phyloP scores from a whole-genome alignment of 2,797 vertebrate genomes.

The Syndactyla subalaris region DNA sequence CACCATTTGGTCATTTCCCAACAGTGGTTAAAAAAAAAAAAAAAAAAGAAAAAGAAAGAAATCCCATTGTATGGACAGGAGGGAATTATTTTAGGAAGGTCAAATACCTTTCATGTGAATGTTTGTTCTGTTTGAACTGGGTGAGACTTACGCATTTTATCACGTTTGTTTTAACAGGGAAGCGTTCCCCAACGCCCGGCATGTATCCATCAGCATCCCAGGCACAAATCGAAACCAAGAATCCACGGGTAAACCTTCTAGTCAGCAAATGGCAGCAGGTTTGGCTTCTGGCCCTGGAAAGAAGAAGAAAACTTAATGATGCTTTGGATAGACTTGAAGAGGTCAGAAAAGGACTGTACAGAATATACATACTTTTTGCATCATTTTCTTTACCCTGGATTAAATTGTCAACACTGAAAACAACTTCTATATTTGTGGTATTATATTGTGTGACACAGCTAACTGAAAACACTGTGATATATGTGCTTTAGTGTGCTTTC shows the following conservation, averaged over 20 bases:
- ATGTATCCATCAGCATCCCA: constrained; percentile 89
- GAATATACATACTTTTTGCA: background rate
- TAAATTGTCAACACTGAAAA: background rate
- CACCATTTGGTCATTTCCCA: background rate
- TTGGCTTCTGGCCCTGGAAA: constrained; percentile 95
- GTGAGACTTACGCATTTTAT: background rate
- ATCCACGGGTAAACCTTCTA: constrained; percentile 93
- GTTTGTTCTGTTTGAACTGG: background rate
- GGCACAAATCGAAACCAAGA: constrained; percentile 93
- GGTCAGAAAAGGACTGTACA: constrained; percentile 74
- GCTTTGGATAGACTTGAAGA: constrained; percentile 96
- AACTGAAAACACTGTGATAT: background rate
- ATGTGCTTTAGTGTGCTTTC: background rate
- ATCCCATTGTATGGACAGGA: background rate
- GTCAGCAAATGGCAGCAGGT: constrained; percentile 99
- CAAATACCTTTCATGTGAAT: background rate
- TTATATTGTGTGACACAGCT: background rate
- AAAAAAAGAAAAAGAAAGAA: too few species aligned
- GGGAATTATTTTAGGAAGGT: background rate
- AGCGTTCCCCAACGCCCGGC: constrained; percentile 89
- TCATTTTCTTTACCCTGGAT: background rate
- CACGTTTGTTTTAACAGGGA: constrained; percentile 82
- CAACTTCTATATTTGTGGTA: background rate
- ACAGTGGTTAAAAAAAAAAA: background rate
- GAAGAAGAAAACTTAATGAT: constrained; percentile 94